A percentile compares a stretch with the other conserved stretches of the same genome.
Evolutionary conservation across 2,888 invertebrate genomes (phyloP).

Genomic region (Craniophora ligustri): DNA sequence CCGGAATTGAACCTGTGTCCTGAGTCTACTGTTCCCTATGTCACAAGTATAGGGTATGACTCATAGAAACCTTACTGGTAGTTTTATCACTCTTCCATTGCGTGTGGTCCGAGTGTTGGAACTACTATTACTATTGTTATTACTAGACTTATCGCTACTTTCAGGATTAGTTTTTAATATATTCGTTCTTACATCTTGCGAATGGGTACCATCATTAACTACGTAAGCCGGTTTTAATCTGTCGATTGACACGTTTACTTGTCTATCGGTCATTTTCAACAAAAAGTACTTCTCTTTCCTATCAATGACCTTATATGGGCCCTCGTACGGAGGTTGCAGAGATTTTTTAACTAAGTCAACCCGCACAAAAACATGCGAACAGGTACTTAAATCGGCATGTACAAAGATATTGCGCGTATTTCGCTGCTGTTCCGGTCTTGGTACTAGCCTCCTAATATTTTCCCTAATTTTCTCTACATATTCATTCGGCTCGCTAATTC

Average conservation of each 20-base stretch:
- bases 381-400: background rate
- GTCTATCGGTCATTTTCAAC: background rate
- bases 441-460: background rate
- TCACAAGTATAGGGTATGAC: too few relatives aligned
- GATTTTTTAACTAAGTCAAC: conserved; percentile 3
- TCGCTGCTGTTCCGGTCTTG: background rate
- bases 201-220: background rate
- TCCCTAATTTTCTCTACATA: background rate
- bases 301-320: background rate
- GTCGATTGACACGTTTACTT: background rate
- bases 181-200: too few relatives aligned
- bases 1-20: too few relatives aligned
- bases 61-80: too few relatives aligned
- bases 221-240: conserved; percentile 6
- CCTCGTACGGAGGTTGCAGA: background rate
- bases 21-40: too few relatives aligned
- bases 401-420: conserved; percentile 1
- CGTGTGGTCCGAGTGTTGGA: too few relatives aligned
- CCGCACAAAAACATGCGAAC: conserved; percentile 1
- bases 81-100: too few relatives aligned
- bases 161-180: too few relatives aligned
- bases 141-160: too few relatives aligned
- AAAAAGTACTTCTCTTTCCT: background rate
- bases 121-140: too few relatives aligned
- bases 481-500: background rate